Evolutionary conservation across 2,888 invertebrate genomes (phyloP).

Genomic region (Eucera pruinosa): DNA sequence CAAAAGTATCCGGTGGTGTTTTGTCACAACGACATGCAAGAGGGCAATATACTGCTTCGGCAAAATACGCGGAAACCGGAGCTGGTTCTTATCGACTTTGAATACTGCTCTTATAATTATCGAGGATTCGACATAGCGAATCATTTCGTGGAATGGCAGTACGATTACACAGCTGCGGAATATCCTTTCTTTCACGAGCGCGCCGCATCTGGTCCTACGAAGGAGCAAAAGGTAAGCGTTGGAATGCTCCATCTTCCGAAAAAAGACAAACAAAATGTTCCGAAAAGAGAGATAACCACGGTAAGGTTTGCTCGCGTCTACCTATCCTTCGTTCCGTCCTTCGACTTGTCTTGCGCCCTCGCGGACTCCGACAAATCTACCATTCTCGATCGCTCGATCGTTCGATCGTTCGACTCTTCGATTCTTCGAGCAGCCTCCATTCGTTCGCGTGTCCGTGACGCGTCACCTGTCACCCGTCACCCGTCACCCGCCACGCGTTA

Average conservation of each 20-base stretch:
- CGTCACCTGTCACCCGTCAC: no score
- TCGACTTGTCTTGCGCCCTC: conserved; percentile 35
- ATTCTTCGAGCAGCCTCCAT: no score
- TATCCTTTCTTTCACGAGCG: conserved; percentile 91
- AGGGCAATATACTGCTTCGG: conserved; percentile 90
- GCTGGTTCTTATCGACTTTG: conserved; percentile 94
- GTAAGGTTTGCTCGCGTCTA: conserved; percentile 66
- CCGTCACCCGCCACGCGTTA: no score
- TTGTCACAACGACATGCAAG: conserved; percentile 98
- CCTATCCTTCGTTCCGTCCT: conserved; percentile 11
- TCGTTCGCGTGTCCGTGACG: no score
- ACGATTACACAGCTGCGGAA: conserved; percentile 92
- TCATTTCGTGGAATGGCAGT: conserved; percentile 96
- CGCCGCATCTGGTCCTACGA: conserved; percentile 89
- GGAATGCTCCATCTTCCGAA: conserved; percentile 41
- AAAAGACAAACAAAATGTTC: conserved; percentile 53
- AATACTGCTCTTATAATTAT: conserved; percentile 98
- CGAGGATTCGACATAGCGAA: conserved; percentile 97
- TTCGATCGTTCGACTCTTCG: no score
- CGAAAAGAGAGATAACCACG: conserved; percentile 44
- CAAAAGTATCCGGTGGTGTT: conserved; percentile 91
- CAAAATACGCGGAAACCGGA: conserved; percentile 86
- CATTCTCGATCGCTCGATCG: no score
- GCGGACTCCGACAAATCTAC: not conserved
- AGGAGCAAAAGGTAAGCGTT: conserved; percentile 90